A percentile compares a stretch with the other conserved stretches of the same genome.
These are phyloP conservation scores for Drosophila colorata DNA, from an alignment of 2,888 invertebrate species.

Conservation along the genomic window DNA sequence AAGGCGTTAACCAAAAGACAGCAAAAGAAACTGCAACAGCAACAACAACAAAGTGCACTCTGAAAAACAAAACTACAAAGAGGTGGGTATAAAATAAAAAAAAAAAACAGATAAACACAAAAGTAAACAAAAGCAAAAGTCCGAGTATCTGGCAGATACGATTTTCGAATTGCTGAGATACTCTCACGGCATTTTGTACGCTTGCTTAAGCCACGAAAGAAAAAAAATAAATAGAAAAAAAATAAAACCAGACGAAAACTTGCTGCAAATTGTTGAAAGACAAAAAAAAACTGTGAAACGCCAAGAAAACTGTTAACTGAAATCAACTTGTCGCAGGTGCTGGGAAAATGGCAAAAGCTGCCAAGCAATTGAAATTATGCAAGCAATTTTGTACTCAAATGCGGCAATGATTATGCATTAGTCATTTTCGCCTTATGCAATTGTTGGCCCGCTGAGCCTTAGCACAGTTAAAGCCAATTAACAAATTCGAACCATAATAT, in stretches of 20 bases:
- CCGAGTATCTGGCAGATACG: slow-evolving; percentile 67
- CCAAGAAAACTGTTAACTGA: slow-evolving; percentile 49
- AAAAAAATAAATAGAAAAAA: slow-evolving; percentile 12
- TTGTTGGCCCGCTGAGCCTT: slow-evolving; percentile 38
- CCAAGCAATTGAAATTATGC: slow-evolving; percentile 53
- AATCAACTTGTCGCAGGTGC: slow-evolving; percentile 42
- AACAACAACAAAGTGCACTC: slow-evolving; percentile 10
- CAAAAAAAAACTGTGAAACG: slow-evolving; percentile 39
- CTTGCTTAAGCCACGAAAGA: slow-evolving; percentile 35
- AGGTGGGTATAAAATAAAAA: slow-evolving; percentile 26
- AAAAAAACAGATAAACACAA: slow-evolving; percentile 26
- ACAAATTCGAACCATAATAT: background rate
- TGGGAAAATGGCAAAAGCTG: slow-evolving; percentile 48
- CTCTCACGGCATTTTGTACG: slow-evolving; percentile 71
- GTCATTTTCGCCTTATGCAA: slow-evolving; percentile 29
- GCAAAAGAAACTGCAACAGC: slow-evolving; percentile 16
- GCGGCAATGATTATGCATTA: slow-evolving; percentile 17
- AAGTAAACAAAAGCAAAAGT: slow-evolving; percentile 52
- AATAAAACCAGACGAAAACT: slow-evolving; percentile 17
- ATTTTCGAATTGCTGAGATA: slow-evolving; percentile 74
- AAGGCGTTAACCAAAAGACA: slow-evolving; percentile 70
- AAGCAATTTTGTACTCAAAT: slow-evolving; percentile 34
- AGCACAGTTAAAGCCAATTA: slow-evolving; percentile 51
- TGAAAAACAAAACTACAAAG: slow-evolving; percentile 19
- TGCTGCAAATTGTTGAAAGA: slow-evolving; percentile 45